Evolutionary conservation across 2,113 vertebrate species (phyloP).

Genomic region (Electrona antarctica): DNA sequence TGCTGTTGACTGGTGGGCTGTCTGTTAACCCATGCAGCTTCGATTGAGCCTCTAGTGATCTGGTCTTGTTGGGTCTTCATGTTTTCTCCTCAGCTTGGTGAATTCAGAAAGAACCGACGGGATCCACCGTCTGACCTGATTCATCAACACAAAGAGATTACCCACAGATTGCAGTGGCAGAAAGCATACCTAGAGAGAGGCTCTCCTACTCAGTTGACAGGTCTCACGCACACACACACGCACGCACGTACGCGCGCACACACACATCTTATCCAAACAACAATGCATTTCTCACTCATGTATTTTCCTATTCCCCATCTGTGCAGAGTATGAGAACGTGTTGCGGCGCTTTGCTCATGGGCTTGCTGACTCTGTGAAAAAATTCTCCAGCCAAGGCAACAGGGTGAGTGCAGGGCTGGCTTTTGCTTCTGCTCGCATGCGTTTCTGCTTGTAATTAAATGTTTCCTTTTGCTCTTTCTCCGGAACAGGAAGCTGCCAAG

Average conservation of each 20-base stretch:
- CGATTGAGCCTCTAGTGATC: too few relatives aligned
- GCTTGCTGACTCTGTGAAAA: conserved; percentile 84
- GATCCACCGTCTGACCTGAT: conserved; percentile 80
- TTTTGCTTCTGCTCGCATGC: background rate
- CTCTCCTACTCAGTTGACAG: conserved; percentile 75
- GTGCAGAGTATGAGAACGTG: conserved; percentile 83
- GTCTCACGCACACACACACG: conserved; percentile 58
- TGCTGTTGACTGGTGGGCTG: too few relatives aligned
- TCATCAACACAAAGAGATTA: conserved; percentile 81
- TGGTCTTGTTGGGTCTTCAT: conserved; percentile 1
- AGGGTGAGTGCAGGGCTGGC: conserved; percentile 75
- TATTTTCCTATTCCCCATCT: background rate
- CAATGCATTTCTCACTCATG: background rate
- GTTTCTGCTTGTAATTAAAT: background rate
- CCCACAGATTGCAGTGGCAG: conserved; percentile 86
- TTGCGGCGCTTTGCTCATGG: conserved; percentile 80
- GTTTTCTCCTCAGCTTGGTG: conserved; percentile 74
- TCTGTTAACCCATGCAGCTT: too few relatives aligned
- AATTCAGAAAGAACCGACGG: conserved; percentile 76
- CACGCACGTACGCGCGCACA: background rate
- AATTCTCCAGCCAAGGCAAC: conserved; percentile 85
- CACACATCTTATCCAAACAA: background rate
- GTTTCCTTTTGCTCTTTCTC: conserved; percentile 6
- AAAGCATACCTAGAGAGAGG: conserved; percentile 82
- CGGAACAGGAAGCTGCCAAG: conserved; percentile 86